These are phyloP conservation scores for Amblyjoppa fuscipennis DNA, from an alignment of 2,888 invertebrate genomes.

Conservation along the genomic window DNA sequence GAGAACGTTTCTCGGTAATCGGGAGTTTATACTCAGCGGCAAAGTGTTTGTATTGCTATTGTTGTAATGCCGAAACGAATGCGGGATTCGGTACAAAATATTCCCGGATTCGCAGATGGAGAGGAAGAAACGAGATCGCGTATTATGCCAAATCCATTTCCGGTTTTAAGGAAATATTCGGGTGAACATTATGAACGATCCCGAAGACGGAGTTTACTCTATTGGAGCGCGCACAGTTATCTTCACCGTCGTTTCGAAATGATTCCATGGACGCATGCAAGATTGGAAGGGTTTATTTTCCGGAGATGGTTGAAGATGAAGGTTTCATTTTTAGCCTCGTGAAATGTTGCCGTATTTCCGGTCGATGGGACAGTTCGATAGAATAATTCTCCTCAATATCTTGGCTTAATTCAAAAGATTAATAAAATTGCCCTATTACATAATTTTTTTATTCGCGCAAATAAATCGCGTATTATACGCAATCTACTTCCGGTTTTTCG, in stretches of 20 bases:
- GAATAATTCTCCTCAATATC: too few species aligned
- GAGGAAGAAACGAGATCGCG: too few species aligned
- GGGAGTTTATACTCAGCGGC: neutral
- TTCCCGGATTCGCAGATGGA: too few species aligned
- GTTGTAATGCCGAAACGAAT: neutral
- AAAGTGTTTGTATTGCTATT: neutral
- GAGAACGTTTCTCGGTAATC: neutral
- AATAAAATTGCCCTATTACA: too few species aligned
- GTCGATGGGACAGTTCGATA: too few species aligned
- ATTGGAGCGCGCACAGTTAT: neutral
- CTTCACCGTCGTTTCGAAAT: neutral
- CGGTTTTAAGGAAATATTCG: slow-evolving; percentile 54
- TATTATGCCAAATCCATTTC: slow-evolving; percentile 35
- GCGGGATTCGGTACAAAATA: neutral
- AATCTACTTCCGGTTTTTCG: slow-evolving; percentile 59
- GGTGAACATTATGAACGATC: slow-evolving; percentile 55
- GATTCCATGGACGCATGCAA: neutral
- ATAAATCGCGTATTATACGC: too few species aligned
- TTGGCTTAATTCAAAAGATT: too few species aligned
- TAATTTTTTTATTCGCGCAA: too few species aligned
- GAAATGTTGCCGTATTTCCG: too few species aligned
- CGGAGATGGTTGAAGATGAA: too few species aligned
- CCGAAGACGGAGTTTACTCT: neutral
- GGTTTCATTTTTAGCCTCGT: too few species aligned
- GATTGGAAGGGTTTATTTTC: too few species aligned